Base-by-base conservation (phyloP, 1,140 invertebrate species). In the Oryctes rhinoceros region DNA sequence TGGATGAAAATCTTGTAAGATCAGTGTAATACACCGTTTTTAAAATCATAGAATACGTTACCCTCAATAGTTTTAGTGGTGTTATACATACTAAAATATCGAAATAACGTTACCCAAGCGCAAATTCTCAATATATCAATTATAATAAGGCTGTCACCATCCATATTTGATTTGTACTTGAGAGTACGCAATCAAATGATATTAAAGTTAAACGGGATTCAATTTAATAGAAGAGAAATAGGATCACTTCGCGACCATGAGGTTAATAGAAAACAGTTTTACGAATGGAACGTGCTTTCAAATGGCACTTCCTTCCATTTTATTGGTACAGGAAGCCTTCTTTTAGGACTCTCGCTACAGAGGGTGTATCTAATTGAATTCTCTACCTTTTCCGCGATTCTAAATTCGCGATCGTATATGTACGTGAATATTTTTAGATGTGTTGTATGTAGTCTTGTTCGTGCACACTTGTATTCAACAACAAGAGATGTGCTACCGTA, bases 221-320 rank as follows among this genome's bases (percentile, higher is more conserved):
- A 15, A 24, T 71, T 30, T 71, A 71, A 71, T 71, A 37, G 65
- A 71, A 71, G 65, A 71, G 35, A 71, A 71, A 71, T 71, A 71
- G 35, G 65, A 71, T 71, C 65, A 20, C 18, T 71, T 71, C 37
- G 65, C 65, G 65, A 71, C 65, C 65, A 71, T 71, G 65, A 71
- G 65, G 65, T 71, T 71, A 71, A 71, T 71, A 71, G 65, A 71
- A 71, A 71, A 71, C 65, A 71, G 65, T 71, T 71, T 71, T 71
- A 30, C 65, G 65, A 71, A 15, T 71, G 65, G 65, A 71, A 71
- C 65, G 24, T 71, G 65, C 65, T 71, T 71, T 71, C 65, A 24
- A 35, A 30, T 71, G 65, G 30, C 65, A 10, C 65, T 71, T 24
- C 24, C 24, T 71, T 9, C 65, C 35, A 71, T 71, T 71, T 71